These are phyloP conservation scores for Microplitis manilae DNA, from an alignment of 2,888 invertebrate genomes.

Conservation along the genomic window DNA sequence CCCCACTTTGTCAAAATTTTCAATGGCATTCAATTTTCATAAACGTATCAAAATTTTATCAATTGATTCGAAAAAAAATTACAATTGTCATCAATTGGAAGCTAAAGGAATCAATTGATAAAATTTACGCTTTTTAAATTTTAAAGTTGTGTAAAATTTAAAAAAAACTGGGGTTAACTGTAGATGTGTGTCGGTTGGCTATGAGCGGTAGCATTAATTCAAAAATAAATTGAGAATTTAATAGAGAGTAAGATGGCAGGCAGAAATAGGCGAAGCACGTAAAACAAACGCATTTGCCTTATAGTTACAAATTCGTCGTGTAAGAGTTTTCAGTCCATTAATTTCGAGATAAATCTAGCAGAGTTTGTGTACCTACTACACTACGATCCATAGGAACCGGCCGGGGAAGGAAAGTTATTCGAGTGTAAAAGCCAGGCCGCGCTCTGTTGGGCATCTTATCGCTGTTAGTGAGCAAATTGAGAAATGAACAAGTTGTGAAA, in stretches of 20 bases:
- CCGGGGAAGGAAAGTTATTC: conserved; percentile 33
- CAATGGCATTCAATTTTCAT: too few relatives aligned
- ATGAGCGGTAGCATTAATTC: neutral
- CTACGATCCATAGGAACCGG: conserved; percentile 20
- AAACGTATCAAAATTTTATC: too few relatives aligned
- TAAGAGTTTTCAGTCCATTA: conserved; percentile 33
- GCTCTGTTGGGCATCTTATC: conserved; percentile 39
- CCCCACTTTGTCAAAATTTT: too few relatives aligned
- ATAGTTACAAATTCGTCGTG: conserved; percentile 25
- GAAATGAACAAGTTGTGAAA: conserved; percentile 5
- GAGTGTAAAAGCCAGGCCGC: conserved; percentile 29
- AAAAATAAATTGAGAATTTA: conserved; percentile 13
- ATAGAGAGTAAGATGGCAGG: neutral
- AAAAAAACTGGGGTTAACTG: too few relatives aligned
- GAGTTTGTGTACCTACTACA: conserved; percentile 35
- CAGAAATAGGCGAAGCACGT: neutral
- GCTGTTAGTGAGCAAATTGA: conserved; percentile 36
- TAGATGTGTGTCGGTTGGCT: neutral
- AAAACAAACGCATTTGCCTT: conserved; percentile 5
- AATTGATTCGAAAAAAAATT: too few relatives aligned
- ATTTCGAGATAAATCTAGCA: conserved; percentile 37
- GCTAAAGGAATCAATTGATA: too few relatives aligned
- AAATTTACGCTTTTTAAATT: too few relatives aligned
- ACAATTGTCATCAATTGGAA: too few relatives aligned
- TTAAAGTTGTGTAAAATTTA: too few relatives aligned